A percentile compares a stretch with the other conserved stretches of the same genome.
phyloP scores from a whole-genome alignment of 2,113 vertebrate species.

The Leptodactylus fuscus region DNA sequence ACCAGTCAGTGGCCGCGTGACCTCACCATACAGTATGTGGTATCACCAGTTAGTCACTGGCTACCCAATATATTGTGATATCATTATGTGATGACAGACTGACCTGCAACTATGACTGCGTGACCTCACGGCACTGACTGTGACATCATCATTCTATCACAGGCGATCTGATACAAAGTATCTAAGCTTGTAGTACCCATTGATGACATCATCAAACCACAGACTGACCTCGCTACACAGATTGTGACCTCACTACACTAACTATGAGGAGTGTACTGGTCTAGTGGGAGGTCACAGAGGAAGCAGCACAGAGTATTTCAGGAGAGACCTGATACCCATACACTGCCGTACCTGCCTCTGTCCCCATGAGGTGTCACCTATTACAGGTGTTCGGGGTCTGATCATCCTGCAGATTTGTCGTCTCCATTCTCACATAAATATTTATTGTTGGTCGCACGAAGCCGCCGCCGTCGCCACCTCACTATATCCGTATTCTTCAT shows the following conservation, averaged over 20 bases:
- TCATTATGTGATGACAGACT: too few relatives aligned
- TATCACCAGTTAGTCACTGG: neutral
- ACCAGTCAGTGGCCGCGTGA: neutral
- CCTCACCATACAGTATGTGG: neutral
- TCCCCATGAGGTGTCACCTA: neutral
- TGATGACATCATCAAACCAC: neutral
- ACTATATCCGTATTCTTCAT: neutral
- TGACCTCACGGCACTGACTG: neutral
- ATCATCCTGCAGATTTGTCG: too few relatives aligned
- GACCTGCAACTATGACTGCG: neutral
- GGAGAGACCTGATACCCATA: neutral
- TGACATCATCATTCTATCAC: neutral
- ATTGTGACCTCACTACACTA: neutral
- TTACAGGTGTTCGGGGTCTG: too few relatives aligned
- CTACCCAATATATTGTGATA: too few relatives aligned
- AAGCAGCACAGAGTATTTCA: conserved; percentile 7
- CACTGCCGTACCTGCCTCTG: neutral
- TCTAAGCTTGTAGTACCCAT: too few relatives aligned
- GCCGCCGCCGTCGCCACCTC: too few relatives aligned
- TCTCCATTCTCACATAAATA: too few relatives aligned
- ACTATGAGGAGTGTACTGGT: neutral
- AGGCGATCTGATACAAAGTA: neutral
- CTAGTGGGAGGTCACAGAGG: neutral
- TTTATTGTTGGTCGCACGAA: too few relatives aligned
- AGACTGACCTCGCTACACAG: neutral